Evolutionary conservation across 2,888 invertebrate species (phyloP), one percentile per base, ranked within the genome.

Genomic region (Apodemia mormo): DNA sequence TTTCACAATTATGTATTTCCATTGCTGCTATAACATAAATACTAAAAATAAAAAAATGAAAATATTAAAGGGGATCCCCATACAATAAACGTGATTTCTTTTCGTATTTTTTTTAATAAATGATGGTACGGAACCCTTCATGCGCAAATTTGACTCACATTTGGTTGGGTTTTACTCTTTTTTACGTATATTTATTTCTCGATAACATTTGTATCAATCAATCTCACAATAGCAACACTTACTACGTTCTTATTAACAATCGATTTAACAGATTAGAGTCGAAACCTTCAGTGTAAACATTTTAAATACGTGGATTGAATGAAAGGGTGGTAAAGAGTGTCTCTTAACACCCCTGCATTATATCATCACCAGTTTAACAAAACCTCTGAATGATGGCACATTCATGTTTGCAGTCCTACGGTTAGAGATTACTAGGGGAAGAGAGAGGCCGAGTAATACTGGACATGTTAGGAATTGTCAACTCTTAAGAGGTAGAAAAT

Each of bases 401-500:
- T 52, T 52, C 49, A 33, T 61, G 33, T 61, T 30, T 12, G 33
- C 10, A 33, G 56, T 10, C 30, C 65, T 22, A 8, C 12, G 33
- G 10, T 30, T 54, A 33, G 33, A 22, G 14, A n/a, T 10, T 10
- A 12, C 8, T 37, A 67, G 29, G 68, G 66, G 64, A 70, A 8
- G 58, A 37, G 71, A 72, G 37, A 71, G 78, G 61, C 75, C 80
- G 49, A 9, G 9, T 9, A 43, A 69, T 14, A 66, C 70, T 81
- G 84, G 85, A 75, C 74, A 79, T 80, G 78, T 77, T 77, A 81
- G 82, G 82, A 82, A 81, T 82, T 83, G 81, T 82, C 82, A 83
- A 87, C 76, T 86, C 82, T 75, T 88, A 86, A 90, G 88, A 85
- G 86, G 82, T 82, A 83, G 85, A 87, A 88, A 90, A 90, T 89